Percentiles rank a stretch among this genome's conserved stretches.
Conservation (phyloP, 2,113 vertebrate species). For the Lathamus discolor region DNA sequence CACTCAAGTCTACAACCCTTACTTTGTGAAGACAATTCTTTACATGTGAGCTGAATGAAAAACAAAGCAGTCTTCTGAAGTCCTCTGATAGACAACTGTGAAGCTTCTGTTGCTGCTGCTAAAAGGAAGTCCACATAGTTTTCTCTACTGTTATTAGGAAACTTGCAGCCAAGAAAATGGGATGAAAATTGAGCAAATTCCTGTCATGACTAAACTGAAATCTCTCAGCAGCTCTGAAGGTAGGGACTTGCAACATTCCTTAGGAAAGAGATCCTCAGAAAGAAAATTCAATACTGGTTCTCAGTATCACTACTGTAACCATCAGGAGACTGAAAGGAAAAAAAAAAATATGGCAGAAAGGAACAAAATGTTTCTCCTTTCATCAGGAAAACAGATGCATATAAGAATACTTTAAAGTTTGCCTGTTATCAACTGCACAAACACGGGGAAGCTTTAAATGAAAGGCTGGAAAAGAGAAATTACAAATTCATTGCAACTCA, state of each 20-base stretch:
- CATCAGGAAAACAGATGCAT: neutral
- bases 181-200: conserved; percentile 26
- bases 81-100: neutral
- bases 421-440: neutral
- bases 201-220: neutral
- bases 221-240: neutral
- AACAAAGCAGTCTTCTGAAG: neutral
- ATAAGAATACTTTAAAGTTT: neutral
- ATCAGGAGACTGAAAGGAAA: neutral
- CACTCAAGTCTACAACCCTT: neutral
- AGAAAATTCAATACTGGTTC: neutral
- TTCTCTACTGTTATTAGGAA: neutral
- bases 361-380: neutral
- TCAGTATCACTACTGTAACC: neutral
- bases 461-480: neutral
- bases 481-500: neutral
- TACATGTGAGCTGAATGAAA: neutral
- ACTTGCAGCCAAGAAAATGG: neutral
- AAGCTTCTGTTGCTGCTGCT: neutral
- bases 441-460: neutral
- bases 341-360: neutral
- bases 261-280: neutral
- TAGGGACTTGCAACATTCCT: neutral
- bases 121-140: neutral
- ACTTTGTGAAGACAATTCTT: neutral